A percentile compares a stretch with the other conserved stretches of the same genome.
phyloP scores from a whole-genome alignment of 1,140 invertebrate genomes.

The Dufourea novaeangliae region DNA sequence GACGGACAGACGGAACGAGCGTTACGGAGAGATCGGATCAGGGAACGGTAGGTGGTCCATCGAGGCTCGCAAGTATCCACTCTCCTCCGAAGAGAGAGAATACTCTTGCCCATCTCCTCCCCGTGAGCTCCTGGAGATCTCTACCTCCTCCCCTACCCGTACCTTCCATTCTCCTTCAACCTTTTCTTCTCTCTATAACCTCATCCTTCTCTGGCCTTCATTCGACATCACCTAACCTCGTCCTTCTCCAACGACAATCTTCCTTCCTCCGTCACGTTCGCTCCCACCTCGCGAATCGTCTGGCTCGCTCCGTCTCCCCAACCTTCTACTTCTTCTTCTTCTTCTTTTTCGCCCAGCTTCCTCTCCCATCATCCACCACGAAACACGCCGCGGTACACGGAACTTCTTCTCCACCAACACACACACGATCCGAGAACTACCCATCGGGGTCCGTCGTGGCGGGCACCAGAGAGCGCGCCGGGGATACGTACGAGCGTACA shows the following conservation, averaged over 20 bases:
- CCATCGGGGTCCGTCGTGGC: constrained; percentile 29
- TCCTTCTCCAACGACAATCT: not conserved
- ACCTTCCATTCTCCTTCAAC: not conserved
- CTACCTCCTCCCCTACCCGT: constrained; percentile 34
- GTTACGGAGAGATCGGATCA: constrained; percentile 81
- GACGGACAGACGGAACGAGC: constrained; percentile 76
- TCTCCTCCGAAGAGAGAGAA: constrained; percentile 29
- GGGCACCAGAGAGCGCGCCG: not conserved
- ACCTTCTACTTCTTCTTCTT: constrained; percentile 39
- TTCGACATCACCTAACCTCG: not conserved
- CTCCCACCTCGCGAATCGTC: constrained; percentile 55
- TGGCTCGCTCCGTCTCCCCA: constrained; percentile 25
- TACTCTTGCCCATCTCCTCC: constrained; percentile 47
- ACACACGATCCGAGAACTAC: constrained; percentile 57
- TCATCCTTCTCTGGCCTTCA: not conserved
- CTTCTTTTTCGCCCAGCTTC: constrained; percentile 25
- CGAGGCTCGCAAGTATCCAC: constrained; percentile 67
- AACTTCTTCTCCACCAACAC: constrained; percentile 57
- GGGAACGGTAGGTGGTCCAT: constrained; percentile 81
- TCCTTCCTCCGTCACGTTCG: constrained; percentile 10
- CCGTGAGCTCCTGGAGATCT: constrained; percentile 26
- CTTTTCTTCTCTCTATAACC: not conserved
- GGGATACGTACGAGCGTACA: not conserved
- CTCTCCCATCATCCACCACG: constrained; percentile 13
- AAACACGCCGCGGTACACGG: constrained; percentile 53